These are phyloP conservation scores for Drosophila triauraria DNA, from an alignment of 1,140 invertebrate genomes.

Conservation along the genomic window DNA sequence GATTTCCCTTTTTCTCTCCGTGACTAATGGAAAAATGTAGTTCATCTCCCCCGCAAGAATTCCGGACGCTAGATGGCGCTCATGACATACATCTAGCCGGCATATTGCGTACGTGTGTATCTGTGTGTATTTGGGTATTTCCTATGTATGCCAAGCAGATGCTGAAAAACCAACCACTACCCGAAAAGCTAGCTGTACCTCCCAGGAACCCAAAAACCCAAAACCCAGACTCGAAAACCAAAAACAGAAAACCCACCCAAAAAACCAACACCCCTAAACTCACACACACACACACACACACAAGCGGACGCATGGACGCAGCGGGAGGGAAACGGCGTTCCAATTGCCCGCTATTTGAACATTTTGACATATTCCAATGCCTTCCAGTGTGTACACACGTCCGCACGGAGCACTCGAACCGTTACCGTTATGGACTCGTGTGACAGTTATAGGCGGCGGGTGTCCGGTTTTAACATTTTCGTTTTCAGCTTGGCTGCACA, in stretches of 20 bases:
- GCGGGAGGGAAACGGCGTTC: conserved; percentile 56
- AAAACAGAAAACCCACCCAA: conserved; percentile 52
- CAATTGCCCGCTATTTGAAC: conserved; percentile 77
- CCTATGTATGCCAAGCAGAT: conserved; percentile 73
- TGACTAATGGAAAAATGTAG: conserved; percentile 63
- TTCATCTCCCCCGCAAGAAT: conserved; percentile 49
- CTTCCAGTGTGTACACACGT: conserved; percentile 65
- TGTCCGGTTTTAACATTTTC: conserved; percentile 43
- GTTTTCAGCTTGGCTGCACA: conserved; percentile 54
- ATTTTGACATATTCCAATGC: conserved; percentile 75
- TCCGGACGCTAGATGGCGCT: conserved; percentile 70
- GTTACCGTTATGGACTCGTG: conserved; percentile 59
- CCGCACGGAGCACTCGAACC: conserved; percentile 29
- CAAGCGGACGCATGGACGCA: conserved; percentile 36
- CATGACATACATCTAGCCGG: conserved; percentile 77
- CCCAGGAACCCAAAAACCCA: conserved; percentile 59
- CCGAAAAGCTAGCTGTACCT: conserved; percentile 69
- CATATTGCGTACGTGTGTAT: conserved; percentile 35
- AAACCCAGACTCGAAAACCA: conserved; percentile 35
- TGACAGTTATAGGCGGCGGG: conserved; percentile 76
- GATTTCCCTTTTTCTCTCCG: conserved; percentile 1
- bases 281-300: conserved; percentile 4
- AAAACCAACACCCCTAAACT: conserved; percentile 51
- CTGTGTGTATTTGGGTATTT: conserved; percentile 32
- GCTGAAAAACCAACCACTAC: conserved; percentile 73